Evolutionary conservation across 2,113 vertebrate species (phyloP).

Genomic region (Dendropsophus ebraccatus): DNA sequence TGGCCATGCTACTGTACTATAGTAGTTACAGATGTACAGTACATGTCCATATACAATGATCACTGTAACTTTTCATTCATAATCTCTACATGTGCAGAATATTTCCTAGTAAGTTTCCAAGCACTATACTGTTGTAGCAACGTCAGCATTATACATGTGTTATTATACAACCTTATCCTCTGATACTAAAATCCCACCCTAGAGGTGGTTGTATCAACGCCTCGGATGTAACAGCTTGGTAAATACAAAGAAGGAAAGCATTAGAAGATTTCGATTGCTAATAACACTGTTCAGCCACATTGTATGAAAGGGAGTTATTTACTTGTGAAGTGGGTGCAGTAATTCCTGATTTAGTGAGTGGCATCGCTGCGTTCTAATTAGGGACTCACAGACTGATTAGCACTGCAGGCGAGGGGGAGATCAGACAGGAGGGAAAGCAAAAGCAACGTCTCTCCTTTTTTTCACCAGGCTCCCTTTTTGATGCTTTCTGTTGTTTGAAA

Average conservation of each 20-base stretch:
- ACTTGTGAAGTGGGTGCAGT: constrained; percentile 55
- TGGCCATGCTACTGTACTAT: no score
- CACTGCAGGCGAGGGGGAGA: constrained; percentile 62
- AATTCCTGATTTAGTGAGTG: constrained; percentile 60
- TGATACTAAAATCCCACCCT: constrained; percentile 16
- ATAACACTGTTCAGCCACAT: constrained; percentile 53
- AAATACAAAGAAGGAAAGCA: constrained; percentile 46
- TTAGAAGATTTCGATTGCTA: constrained; percentile 41
- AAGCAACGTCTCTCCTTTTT: constrained; percentile 58
- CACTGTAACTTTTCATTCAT: no score
- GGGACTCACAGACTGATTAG: constrained; percentile 68
- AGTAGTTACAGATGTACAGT: no score
- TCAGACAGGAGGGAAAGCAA: constrained; percentile 59
- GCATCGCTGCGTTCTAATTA: constrained; percentile 67
- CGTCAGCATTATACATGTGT: background rate
- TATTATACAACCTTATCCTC: no score
- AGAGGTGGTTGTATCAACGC: constrained; percentile 32
- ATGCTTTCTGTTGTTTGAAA: constrained; percentile 62
- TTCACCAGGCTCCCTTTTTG: constrained; percentile 63
- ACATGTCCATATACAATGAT: no score
- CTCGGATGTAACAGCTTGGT: constrained; percentile 24
- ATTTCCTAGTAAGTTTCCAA: background rate
- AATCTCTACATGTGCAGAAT: background rate
- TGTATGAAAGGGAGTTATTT: constrained; percentile 58
- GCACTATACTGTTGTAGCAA: background rate